Evolutionary conservation across 1,140 invertebrate genomes (phyloP).

Genomic region (Ectropis grisescens): DNA sequence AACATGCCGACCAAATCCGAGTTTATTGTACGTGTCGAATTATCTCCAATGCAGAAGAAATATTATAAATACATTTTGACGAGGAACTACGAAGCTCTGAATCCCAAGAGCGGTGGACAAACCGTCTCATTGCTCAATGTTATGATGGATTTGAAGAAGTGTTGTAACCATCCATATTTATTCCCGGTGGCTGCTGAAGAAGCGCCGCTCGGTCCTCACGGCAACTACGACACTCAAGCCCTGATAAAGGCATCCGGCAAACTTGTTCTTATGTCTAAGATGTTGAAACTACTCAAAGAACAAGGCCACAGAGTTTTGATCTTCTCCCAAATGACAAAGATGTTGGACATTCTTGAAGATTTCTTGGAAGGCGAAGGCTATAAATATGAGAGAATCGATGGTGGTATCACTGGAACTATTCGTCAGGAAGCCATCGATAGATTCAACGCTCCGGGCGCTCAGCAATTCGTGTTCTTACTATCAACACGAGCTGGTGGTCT

Average conservation of each 20-base stretch:
- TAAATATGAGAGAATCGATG: constrained; percentile 99
- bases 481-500: constrained; percentile 98
- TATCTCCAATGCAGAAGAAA: constrained; percentile 99
- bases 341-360: constrained; percentile 99
- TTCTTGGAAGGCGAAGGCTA: constrained; percentile 98
- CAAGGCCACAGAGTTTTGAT: constrained; percentile 98
- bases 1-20: constrained; percentile 99
- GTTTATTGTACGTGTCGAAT: constrained; percentile 98
- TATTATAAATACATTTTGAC: constrained; percentile 99
- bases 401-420: constrained; percentile 94
- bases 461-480: constrained; percentile 97
- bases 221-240: constrained; percentile 94
- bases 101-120: constrained; percentile 94
- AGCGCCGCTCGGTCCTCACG: constrained; percentile 90
- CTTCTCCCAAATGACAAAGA: constrained; percentile 99
- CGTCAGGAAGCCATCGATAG: constrained; percentile 99
- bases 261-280: constrained; percentile 93
- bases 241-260: constrained; percentile 97
- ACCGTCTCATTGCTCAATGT: constrained; percentile 98
- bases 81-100: constrained; percentile 97
- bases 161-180: constrained; percentile 99
- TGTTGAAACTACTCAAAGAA: constrained; percentile 92
- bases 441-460: constrained; percentile 90
- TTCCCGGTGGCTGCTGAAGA: constrained; percentile 97
- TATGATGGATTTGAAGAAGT: constrained; percentile 99